Conservation (phyloP, 2,888 invertebrate genomes). For the Tortricodes alternella region DNA sequence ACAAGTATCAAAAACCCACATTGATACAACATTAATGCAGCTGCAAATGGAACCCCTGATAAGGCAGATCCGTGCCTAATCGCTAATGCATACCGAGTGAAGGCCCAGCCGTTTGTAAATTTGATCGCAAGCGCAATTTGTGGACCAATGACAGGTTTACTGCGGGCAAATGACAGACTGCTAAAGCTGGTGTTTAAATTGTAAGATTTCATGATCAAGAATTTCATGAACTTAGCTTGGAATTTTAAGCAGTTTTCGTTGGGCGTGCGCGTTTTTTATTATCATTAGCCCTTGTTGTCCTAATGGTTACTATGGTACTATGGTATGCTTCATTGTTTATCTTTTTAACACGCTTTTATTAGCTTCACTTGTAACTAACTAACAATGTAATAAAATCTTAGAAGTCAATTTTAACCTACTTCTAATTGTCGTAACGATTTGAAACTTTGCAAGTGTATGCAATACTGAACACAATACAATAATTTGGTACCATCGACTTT, state of each 20-base stretch:
- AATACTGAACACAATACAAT: too few species aligned
- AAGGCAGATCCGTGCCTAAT: conserved; percentile 53
- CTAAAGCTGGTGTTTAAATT: conserved; percentile 20
- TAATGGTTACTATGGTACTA: too few species aligned
- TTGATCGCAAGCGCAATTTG: conserved; percentile 45
- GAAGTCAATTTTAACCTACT: too few species aligned
- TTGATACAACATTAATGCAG: conserved; percentile 40
- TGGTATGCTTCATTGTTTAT: too few species aligned
- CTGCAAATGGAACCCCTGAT: conserved; percentile 33
- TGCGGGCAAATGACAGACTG: conserved; percentile 22
- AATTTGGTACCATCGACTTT: too few species aligned
- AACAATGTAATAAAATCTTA: too few species aligned
- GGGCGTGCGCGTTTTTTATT: too few species aligned
- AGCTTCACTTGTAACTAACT: too few species aligned
- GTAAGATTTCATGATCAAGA: conserved; percentile 18
- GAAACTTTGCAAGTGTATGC: too few species aligned
- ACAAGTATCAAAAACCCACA: background rate
- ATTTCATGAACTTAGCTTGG: background rate
- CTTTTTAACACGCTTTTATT: too few species aligned
- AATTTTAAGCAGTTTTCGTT: background rate
- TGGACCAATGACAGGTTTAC: conserved; percentile 23
- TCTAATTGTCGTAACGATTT: too few species aligned
- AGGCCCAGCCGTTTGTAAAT: conserved; percentile 12
- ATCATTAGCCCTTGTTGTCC: too few species aligned
- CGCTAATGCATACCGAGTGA: conserved; percentile 48